Base-by-base conservation (phyloP, 1,140 invertebrate species). In the Aphidius gifuensis region DNA sequence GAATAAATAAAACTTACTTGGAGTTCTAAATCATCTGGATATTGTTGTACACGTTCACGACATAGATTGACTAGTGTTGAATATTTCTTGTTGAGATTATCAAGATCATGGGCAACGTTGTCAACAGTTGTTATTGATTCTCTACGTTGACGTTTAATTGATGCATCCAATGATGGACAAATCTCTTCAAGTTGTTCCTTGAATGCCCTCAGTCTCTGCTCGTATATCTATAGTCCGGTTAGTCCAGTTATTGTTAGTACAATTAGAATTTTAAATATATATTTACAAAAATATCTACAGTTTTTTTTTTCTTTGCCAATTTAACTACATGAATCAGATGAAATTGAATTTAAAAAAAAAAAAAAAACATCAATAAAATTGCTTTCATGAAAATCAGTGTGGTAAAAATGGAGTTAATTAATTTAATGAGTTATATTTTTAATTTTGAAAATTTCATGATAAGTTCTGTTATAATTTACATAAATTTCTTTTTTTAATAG, bases 121-220 rank as follows among this genome's bases (percentile, higher is more conserved):
- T 96, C 94, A 23, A 93, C 90, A 6, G 83, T 81, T 4, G 78
- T 62, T 72, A 79, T 21, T 72, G 72, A 73, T 74, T 83, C 77
- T 68, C 69, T 69, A 67, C 72, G 68, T 61, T 75, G 76, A 66
- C 72, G 74, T 61, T 80, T 79, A 8, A 82, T 75, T 38, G 80
- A 82, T 21, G 84, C 87, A 79, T 93, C 91, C 69, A 92, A 76
- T 64, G 89, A 91, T 5, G 92, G 93, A 74, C 94, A 92, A 39
- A 91, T 85, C 68, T 93, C 92, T 75, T 93, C 90, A 72, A 97
- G 82, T 80, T 88, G 90, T 71, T 96, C 93, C 68, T 89, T 86
- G 82, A 93, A 99, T 64, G 91, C 89, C 79, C 92, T 88, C 75
- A 97, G 88, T 72, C 88, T 84, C 72, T 89, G 87, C 74, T 93